phyloP scores from a whole-genome alignment of 92 coral and sea anemone genomes.

The Metridium senile region DNA sequence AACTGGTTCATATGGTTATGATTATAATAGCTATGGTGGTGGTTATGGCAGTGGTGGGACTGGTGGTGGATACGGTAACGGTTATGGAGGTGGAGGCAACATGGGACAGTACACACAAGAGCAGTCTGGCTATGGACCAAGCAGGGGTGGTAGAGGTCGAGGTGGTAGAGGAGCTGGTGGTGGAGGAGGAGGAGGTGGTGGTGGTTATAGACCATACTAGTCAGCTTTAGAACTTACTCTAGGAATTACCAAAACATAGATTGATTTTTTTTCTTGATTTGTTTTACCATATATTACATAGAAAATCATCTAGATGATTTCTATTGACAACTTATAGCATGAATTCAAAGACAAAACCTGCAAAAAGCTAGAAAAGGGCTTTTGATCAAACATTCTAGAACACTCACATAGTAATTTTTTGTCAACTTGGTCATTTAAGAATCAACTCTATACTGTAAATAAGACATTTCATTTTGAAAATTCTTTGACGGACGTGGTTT shows the following conservation, averaged over 20 bases:
- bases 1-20: background rate
- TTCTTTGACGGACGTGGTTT: background rate
- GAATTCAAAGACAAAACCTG: background rate
- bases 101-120: slow-evolving; percentile 69
- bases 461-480: background rate
- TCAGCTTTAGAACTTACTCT: background rate
- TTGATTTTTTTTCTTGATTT: background rate
- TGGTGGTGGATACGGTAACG: slow-evolving; percentile 14
- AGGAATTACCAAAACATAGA: slow-evolving; percentile 2
- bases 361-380: background rate
- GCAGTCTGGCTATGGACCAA: slow-evolving; percentile 83
- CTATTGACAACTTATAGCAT: too few species aligned
- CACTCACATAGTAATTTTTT: background rate
- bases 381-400: slow-evolving; percentile 1
- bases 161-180: slow-evolving; percentile 33
- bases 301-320: background rate
- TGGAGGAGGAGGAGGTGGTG: slow-evolving; percentile 48
- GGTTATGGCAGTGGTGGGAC: slow-evolving; percentile 23
- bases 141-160: slow-evolving; percentile 69
- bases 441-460: background rate
- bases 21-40: slow-evolving; percentile 8
- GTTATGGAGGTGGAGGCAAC: slow-evolving; percentile 32
- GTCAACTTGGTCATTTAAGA: background rate
- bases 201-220: slow-evolving; percentile 61
- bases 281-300: background rate